phyloP scores from a whole-genome alignment of 2,888 invertebrate species.

The Drosophila anomalipes region DNA sequence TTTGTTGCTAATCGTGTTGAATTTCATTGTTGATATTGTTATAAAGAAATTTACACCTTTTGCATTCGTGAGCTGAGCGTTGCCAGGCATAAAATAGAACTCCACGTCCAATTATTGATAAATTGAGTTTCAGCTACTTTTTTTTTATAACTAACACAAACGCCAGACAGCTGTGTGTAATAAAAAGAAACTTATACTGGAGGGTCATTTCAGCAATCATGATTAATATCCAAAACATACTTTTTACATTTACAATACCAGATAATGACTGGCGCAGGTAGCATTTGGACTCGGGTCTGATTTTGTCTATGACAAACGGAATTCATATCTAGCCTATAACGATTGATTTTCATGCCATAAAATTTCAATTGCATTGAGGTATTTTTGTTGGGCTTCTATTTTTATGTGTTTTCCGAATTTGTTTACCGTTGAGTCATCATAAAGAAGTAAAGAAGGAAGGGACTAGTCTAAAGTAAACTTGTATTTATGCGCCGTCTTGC shows the following conservation, averaged over 20 bases:
- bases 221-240: conserved; percentile 37
- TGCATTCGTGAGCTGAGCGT: conserved; percentile 37
- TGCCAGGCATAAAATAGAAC: conserved; percentile 35
- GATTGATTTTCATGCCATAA: conserved; percentile 45
- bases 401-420: conserved; percentile 21
- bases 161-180: conserved; percentile 33
- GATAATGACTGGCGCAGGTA: neutral
- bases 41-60: conserved; percentile 68
- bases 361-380: conserved; percentile 35
- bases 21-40: conserved; percentile 46
- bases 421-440: conserved; percentile 45
- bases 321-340: conserved; percentile 38
- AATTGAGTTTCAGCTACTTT: conserved; percentile 7
- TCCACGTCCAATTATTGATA: conserved; percentile 12
- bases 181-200: conserved; percentile 51
- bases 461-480: neutral
- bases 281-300: conserved; percentile 1
- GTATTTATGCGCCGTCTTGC: neutral
- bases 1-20: conserved; percentile 59
- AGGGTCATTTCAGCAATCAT: conserved; percentile 5
- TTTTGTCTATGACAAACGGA: conserved; percentile 27
- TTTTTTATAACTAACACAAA: neutral
- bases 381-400: conserved; percentile 30
- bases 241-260: neutral
- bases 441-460: neutral